Conservation (phyloP, 2,888 invertebrate genomes). For the Stegana nigrithorax region DNA sequence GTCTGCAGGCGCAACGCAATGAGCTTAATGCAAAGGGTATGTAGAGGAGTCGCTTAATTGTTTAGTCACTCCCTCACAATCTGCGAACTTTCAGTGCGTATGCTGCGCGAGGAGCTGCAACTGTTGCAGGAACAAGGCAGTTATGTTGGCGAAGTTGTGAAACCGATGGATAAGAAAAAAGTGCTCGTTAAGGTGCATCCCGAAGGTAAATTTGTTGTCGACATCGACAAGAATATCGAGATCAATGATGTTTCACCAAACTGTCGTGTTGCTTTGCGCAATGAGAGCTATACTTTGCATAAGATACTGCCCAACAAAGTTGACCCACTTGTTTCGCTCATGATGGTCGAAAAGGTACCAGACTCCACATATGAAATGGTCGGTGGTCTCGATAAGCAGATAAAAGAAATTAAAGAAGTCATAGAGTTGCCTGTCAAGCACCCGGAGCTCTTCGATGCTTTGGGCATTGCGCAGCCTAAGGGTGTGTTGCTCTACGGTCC, state of each 20-base stretch:
- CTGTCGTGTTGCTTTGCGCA: constrained; percentile 95
- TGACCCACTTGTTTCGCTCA: constrained; percentile 97
- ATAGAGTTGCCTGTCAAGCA: constrained; percentile 99
- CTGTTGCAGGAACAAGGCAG: constrained; percentile 97
- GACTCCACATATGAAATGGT: constrained; percentile 99
- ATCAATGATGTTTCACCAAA: constrained; percentile 98
- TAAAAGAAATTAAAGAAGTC: constrained; percentile 99
- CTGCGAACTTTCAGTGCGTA: constrained; percentile 93
- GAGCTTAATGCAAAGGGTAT: constrained; percentile 97
- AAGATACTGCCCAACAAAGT: constrained; percentile 99
- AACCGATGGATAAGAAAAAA: constrained; percentile 99
- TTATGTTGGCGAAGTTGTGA: constrained; percentile 99
- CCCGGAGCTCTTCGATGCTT: constrained; percentile 98
- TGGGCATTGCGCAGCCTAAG: constrained; percentile 99
- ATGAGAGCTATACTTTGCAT: constrained; percentile 98
- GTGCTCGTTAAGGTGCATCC: constrained; percentile 99
- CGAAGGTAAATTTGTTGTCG: constrained; percentile 99
- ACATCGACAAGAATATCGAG: constrained; percentile 98
- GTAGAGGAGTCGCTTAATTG: neutral
- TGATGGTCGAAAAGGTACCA: constrained; percentile 99
- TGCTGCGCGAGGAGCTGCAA: constrained; percentile 97
- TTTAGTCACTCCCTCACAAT: too few relatives aligned
- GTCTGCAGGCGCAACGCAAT: constrained; percentile 97
- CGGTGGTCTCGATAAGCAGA: constrained; percentile 98
- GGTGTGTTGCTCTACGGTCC: constrained; percentile 98